Conservation (phyloP, 2,113 vertebrate genomes). For the Bufo bufo region DNA sequence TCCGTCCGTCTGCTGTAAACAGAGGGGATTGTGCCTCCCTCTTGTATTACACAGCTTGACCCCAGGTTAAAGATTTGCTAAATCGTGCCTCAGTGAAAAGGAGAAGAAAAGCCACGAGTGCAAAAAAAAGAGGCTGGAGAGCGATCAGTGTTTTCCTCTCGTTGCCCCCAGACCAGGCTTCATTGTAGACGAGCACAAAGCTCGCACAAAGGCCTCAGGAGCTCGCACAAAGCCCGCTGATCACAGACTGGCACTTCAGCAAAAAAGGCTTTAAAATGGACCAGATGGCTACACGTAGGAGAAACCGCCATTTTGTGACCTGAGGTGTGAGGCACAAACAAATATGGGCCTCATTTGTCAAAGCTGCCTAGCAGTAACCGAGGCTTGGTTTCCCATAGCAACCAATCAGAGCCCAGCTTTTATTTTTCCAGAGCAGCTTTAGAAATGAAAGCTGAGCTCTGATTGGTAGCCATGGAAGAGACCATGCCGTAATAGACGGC, state of each 20-base stretch:
- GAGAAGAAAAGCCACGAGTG: slow-evolving; percentile 53
- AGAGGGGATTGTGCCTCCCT: slow-evolving; percentile 48
- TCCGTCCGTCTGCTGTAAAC: slow-evolving; percentile 36
- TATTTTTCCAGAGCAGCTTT: no score
- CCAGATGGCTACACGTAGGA: not conserved
- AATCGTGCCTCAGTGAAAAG: slow-evolving; percentile 47
- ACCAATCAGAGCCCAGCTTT: no score
- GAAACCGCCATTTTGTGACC: not conserved
- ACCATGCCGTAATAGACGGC: no score
- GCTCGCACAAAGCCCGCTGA: slow-evolving; percentile 42
- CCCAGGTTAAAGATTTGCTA: slow-evolving; percentile 55
- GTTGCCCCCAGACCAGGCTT: slow-evolving; percentile 45
- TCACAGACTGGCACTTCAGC: slow-evolving; percentile 36
- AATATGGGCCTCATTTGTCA: no score
- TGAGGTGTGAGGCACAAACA: not conserved
- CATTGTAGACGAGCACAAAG: slow-evolving; percentile 46
- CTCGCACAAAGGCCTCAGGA: slow-evolving; percentile 47
- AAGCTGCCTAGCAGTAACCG: no score
- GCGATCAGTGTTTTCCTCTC: slow-evolving; percentile 40
- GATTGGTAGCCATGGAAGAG: no score
- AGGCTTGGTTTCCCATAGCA: no score
- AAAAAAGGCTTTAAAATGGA: slow-evolving; percentile 6
- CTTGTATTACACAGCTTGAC: slow-evolving; percentile 59
- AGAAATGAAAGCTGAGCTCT: no score
- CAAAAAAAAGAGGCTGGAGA: slow-evolving; percentile 33